Evolutionary conservation across 2,797 vertebrate genomes (phyloP).

Genomic region (Catamblyrhynchus diadema): DNA sequence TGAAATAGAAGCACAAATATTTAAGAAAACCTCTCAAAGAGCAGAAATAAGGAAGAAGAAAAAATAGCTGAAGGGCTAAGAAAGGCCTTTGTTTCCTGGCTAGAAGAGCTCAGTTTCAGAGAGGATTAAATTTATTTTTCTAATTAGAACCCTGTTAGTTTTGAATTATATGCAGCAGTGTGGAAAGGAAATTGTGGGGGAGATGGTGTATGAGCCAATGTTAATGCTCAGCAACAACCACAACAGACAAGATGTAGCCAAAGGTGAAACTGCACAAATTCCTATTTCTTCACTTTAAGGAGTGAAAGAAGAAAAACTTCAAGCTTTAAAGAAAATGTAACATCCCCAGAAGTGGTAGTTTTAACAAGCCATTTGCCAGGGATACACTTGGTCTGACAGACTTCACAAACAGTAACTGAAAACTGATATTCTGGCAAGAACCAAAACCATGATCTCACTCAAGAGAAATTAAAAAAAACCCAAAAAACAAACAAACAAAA

Average conservation of each 20-base stretch:
- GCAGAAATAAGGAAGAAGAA: neutral
- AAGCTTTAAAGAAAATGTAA: neutral
- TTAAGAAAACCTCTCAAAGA: neutral
- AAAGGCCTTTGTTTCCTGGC: neutral
- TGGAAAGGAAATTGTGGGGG: neutral
- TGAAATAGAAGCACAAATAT: neutral
- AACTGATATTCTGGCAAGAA: neutral
- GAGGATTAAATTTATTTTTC: neutral
- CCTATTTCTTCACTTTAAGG: neutral
- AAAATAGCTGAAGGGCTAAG: neutral
- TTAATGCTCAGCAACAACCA: neutral
- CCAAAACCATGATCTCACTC: neutral
- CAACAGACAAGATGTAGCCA: neutral
- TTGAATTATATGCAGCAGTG: neutral
- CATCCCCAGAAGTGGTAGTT: neutral
- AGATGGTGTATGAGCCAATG: neutral
- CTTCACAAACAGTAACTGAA: neutral
- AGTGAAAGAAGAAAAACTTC: neutral
- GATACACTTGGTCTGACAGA: neutral
- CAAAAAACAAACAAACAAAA: too few species aligned
- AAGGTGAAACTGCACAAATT: neutral
- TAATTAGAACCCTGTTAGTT: constrained; percentile 4
- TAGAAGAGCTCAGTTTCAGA: neutral
- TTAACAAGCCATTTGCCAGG: neutral
- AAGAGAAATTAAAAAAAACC: neutral